Conservation (phyloP, 2,888 invertebrate genomes). For the Ophion ellenae region DNA sequence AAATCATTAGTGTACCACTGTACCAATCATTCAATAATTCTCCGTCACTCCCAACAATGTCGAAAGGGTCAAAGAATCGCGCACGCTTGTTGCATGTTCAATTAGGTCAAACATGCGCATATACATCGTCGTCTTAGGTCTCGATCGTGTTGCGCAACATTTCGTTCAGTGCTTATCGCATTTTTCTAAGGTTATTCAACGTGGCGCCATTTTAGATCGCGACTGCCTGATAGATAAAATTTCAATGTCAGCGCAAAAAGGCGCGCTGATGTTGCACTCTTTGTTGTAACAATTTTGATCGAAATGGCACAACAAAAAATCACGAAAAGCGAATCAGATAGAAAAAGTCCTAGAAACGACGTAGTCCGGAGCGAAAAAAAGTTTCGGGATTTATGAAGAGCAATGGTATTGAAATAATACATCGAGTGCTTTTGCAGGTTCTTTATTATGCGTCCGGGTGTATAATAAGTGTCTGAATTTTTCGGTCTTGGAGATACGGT, state of each 20-base stretch:
- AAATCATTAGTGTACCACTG: neutral
- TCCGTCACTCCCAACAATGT: neutral
- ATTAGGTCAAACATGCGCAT: neutral
- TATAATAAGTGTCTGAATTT: no score
- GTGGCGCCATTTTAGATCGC: neutral
- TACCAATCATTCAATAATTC: neutral
- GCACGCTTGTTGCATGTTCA: neutral
- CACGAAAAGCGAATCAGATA: no score
- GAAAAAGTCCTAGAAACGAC: no score
- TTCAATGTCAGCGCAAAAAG: constrained; percentile 30
- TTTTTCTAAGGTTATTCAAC: neutral
- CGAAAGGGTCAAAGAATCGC: neutral
- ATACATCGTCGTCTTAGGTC: neutral
- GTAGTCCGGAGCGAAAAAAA: no score
- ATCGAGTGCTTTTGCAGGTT: no score
- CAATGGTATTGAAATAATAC: no score
- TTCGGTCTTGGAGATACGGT: no score
- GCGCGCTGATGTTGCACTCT: neutral
- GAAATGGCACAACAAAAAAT: neutral
- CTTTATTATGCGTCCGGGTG: no score
- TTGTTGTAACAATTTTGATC: neutral
- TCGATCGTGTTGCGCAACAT: neutral
- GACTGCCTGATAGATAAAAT: neutral
- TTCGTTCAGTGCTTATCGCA: neutral
- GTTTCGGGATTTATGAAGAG: no score